phyloP scores from a whole-genome alignment of 2,888 invertebrate genomes.

The Sepioteuthis lessoniana region DNA sequence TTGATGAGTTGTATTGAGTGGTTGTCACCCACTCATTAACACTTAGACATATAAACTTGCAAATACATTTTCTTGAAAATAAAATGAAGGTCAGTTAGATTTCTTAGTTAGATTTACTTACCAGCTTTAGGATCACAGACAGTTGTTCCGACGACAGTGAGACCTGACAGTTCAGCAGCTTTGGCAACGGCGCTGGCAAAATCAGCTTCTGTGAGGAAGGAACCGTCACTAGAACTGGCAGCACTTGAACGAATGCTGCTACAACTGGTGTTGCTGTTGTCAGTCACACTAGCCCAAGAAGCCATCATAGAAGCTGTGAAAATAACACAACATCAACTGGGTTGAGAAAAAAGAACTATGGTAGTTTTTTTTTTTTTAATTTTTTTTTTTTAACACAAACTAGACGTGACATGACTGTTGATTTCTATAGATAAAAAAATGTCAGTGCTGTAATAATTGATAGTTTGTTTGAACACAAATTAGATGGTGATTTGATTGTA shows the following conservation, averaged over 20 bases:
- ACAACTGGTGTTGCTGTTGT: constrained; percentile 64
- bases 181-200: constrained; percentile 75
- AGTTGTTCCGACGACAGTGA: constrained; percentile 74
- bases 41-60: too few species aligned
- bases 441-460: too few species aligned
- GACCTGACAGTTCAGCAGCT: constrained; percentile 75
- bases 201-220: constrained; percentile 75
- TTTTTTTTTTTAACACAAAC: too few species aligned
- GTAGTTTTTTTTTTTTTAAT: too few species aligned
- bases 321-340: neutral
- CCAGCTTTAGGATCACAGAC: constrained; percentile 68
- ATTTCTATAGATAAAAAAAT: too few species aligned
- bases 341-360: neutral
- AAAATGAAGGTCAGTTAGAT: neutral
- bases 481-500: neutral
- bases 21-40: too few species aligned
- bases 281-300: constrained; percentile 69
- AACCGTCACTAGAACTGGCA: constrained; percentile 73
- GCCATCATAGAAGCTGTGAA: constrained; percentile 63
- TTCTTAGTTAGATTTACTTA: constrained; percentile 45
- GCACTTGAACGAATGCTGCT: constrained; percentile 71
- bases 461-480: neutral
- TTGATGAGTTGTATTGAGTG: too few species aligned
- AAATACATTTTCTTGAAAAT: too few species aligned
- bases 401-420: too few species aligned